Percentiles rank a stretch among this genome's conserved stretches.
phyloP scores from a whole-genome alignment of 2,888 invertebrate species.

The Brassicogethes aeneus region DNA sequence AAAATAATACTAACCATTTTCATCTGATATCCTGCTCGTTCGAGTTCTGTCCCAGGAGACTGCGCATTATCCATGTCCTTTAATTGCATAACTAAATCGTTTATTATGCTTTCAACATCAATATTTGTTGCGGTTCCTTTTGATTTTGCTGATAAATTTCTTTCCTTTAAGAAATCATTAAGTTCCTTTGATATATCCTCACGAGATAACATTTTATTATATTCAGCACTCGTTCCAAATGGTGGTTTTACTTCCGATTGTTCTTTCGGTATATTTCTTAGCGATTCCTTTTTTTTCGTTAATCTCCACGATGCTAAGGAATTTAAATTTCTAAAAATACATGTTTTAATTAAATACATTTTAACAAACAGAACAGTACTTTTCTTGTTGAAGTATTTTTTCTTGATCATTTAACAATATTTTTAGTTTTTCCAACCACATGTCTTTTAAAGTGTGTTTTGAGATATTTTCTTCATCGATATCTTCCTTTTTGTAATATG shows the following conservation, averaged over 20 bases:
- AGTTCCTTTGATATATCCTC: constrained; percentile 28
- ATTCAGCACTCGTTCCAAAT: constrained; percentile 50
- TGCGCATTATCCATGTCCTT: constrained; percentile 33
- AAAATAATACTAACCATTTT: constrained; percentile 50
- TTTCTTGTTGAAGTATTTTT: constrained; percentile 50
- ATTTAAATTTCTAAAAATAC: constrained; percentile 40
- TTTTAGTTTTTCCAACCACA: constrained; percentile 48
- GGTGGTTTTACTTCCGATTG: constrained; percentile 27
- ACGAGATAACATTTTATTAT: constrained; percentile 44
- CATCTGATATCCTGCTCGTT: constrained; percentile 47
- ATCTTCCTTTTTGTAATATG: constrained; percentile 39
- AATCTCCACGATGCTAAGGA: constrained; percentile 48
- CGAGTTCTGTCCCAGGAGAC: constrained; percentile 48
- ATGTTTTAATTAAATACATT: too few relatives aligned
- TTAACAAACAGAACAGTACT: constrained; percentile 44
- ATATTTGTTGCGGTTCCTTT: too few relatives aligned
- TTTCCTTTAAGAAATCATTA: constrained; percentile 21
- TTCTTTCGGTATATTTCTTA: not conserved
- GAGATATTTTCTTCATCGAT: constrained; percentile 24
- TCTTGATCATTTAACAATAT: constrained; percentile 47
- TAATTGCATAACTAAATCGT: constrained; percentile 36
- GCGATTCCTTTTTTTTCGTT: constrained; percentile 24
- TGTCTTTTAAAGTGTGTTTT: constrained; percentile 41
- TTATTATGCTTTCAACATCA: too few relatives aligned
- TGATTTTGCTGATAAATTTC: too few relatives aligned